These are phyloP conservation scores for Ctenoplectra terminalis DNA, from an alignment of 1,140 invertebrate species.

Conservation along the genomic window DNA sequence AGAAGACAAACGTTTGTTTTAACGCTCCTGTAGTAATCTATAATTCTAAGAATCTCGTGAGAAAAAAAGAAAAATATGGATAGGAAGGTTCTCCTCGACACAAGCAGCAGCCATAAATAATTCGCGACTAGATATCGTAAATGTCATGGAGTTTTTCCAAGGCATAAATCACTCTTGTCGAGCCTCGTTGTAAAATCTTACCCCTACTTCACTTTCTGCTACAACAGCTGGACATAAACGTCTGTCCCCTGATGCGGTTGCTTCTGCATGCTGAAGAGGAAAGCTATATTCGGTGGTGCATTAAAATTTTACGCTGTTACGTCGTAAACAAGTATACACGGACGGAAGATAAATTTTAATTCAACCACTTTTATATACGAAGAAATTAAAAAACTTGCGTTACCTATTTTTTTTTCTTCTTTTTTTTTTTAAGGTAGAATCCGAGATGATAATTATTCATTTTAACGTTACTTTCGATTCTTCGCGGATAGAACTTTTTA, in stretches of 20 bases:
- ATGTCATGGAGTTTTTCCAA: constrained; percentile 75
- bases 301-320: constrained; percentile 4
- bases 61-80: constrained; percentile 33
- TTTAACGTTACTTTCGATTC: too few species aligned
- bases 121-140: constrained; percentile 76
- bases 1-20: constrained; percentile 37
- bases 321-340: background rate
- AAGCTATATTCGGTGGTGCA: background rate
- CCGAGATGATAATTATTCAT: too few species aligned
- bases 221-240: constrained; percentile 57
- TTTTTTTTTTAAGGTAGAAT: too few species aligned
- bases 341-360: background rate
- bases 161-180: constrained; percentile 72
- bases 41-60: background rate
- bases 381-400: background rate
- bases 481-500: too few species aligned
- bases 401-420: background rate
- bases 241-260: constrained; percentile 49
- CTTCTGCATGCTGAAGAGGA: constrained; percentile 19
- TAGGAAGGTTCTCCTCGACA: constrained; percentile 47
- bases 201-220: constrained; percentile 43
- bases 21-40: too few species aligned
- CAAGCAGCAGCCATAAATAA: constrained; percentile 75
- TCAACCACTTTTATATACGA: background rate
- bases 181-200: constrained; percentile 69